Evolutionary conservation across 2,113 vertebrate genomes (phyloP).

Genomic region (Odobenus rosmarus): DNA sequence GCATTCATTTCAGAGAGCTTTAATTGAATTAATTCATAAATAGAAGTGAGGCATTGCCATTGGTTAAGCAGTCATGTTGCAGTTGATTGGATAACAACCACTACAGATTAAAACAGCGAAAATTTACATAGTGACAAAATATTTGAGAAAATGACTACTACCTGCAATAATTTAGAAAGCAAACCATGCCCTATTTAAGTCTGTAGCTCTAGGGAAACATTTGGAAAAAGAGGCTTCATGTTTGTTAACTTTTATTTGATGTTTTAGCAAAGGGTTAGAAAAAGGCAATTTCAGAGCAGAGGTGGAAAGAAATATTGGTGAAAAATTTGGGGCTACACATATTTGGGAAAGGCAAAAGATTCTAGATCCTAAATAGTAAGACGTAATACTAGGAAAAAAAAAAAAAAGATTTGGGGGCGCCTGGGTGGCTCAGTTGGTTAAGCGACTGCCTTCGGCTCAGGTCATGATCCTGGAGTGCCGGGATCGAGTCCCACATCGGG

Average conservation of each 20-base stretch:
- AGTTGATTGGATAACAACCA: background rate
- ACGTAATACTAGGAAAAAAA: background rate
- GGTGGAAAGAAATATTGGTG: background rate
- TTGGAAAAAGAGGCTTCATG: background rate
- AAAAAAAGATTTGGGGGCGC: no score
- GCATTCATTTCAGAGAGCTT: background rate
- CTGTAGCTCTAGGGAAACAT: background rate
- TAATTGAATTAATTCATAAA: background rate
- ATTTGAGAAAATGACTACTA: background rate
- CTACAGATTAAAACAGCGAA: background rate
- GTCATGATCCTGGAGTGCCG: no score
- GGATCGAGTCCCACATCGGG: no score
- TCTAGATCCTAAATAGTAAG: background rate
- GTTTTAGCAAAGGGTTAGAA: background rate
- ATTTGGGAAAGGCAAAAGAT: background rate
- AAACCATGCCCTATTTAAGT: background rate
- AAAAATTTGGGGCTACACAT: background rate
- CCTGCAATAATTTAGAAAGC: background rate
- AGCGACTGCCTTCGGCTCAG: no score
- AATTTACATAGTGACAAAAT: background rate
- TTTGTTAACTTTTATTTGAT: background rate
- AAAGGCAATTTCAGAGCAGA: background rate
- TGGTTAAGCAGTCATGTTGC: background rate
- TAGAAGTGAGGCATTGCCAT: background rate
- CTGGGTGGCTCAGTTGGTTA: no score